A percentile compares a stretch with the other conserved stretches of the same genome.
Conservation (phyloP, 2,113 vertebrate species). For the Tichodroma muraria region DNA sequence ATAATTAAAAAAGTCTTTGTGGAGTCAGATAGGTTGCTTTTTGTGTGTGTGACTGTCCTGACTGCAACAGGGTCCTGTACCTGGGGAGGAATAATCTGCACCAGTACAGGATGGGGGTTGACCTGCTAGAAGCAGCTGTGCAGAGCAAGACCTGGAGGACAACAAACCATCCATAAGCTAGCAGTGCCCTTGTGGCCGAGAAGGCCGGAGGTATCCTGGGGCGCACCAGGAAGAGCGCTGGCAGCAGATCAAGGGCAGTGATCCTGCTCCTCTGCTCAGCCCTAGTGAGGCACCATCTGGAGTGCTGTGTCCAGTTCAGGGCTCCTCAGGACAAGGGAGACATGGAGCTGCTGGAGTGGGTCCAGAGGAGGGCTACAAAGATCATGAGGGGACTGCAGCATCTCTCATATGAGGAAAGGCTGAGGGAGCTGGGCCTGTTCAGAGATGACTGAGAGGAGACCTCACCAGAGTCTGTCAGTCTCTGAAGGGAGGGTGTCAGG, state of each 20-base stretch:
- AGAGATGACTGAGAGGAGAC: not conserved
- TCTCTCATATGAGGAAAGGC: not conserved
- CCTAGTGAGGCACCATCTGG: not conserved
- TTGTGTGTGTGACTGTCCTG: no score
- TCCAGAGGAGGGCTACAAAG: not conserved
- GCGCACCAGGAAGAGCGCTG: not conserved
- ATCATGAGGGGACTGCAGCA: not conserved
- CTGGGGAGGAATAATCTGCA: not conserved
- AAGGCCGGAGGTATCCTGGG: not conserved
- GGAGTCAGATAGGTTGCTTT: no score
- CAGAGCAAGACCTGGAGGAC: not conserved
- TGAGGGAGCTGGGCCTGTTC: not conserved
- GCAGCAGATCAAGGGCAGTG: not conserved
- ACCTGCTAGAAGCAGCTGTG: not conserved
- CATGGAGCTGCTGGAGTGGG: not conserved
- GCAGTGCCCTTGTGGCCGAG: not conserved
- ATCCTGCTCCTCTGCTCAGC: not conserved
- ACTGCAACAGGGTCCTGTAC: no score
- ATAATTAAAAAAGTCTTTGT: no score
- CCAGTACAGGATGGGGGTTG: not conserved
- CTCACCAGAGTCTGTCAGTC: not conserved
- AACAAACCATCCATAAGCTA: not conserved
- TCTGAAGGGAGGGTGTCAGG: not conserved
- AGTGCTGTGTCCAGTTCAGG: not conserved
- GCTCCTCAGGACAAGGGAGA: not conserved